phyloP scores from a whole-genome alignment of 2,113 vertebrate species.

The Poecile atricapillus region DNA sequence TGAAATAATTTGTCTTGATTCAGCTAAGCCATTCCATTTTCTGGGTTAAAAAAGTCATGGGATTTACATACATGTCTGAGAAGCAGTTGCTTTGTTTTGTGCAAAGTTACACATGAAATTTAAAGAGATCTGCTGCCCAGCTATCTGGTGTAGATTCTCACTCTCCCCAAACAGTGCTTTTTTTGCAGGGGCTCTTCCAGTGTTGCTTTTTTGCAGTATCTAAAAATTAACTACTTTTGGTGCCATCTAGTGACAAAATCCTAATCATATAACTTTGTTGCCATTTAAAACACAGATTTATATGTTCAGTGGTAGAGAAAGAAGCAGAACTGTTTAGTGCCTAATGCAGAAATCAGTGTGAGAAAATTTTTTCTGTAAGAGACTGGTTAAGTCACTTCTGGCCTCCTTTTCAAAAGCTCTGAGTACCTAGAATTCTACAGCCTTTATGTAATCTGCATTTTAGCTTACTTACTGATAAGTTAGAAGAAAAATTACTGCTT shows the following conservation, averaged over 20 bases:
- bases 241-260: slow-evolving; percentile 61
- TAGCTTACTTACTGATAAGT: not conserved
- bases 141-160: not conserved
- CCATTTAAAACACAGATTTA: not conserved
- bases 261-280: not conserved
- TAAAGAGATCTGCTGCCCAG: not conserved
- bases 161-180: not conserved
- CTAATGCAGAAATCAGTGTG: not conserved
- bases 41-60: not conserved
- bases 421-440: not conserved
- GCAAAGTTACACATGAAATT: not conserved
- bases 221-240: slow-evolving; percentile 64
- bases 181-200: not conserved
- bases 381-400: not conserved
- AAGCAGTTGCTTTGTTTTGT: not conserved
- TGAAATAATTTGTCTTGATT: not conserved
- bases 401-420: not conserved
- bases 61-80: not conserved
- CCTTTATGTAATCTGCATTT: not conserved
- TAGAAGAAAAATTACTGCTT: not conserved
- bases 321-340: not conserved
- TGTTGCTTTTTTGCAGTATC: not conserved
- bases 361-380: not conserved
- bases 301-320: not conserved
- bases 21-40: not conserved